These are phyloP conservation scores for Dastarcus helophoroides DNA, from an alignment of 2,888 invertebrate genomes.

Conservation along the genomic window DNA sequence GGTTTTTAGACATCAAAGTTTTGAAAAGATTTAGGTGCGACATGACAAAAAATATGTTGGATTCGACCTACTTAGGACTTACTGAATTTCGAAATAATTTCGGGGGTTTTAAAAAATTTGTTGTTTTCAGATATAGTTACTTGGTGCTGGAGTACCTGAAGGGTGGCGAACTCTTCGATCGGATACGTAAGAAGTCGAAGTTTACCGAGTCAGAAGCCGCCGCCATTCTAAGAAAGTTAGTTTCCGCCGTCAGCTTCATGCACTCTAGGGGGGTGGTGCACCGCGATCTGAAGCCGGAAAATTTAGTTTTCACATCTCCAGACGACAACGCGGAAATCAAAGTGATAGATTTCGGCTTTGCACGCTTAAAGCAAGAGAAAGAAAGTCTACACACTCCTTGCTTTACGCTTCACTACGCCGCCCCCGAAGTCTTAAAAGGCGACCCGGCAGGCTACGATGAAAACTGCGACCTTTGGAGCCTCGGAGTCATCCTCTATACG, in stretches of 20 bases:
- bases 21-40: too few relatives aligned
- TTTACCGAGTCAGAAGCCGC: conserved; percentile 72
- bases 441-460: conserved; percentile 68
- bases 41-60: too few relatives aligned
- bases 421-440: conserved; percentile 77
- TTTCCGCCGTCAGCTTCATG: conserved; percentile 74
- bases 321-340: conserved; percentile 53
- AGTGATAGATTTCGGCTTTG: conserved; percentile 95
- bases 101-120: too few relatives aligned
- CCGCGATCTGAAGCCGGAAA: conserved; percentile 90
- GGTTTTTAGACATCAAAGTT: too few relatives aligned
- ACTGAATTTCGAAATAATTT: too few relatives aligned
- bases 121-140: conserved; percentile 84
- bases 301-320: conserved; percentile 54
- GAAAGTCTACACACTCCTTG: conserved; percentile 71
- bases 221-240: conserved; percentile 69
- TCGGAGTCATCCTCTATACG: conserved; percentile 75
- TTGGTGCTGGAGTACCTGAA: conserved; percentile 76
- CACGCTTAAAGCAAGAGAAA: conserved; percentile 56
- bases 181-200: conserved; percentile 51
- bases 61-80: too few relatives aligned
- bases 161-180: conserved; percentile 70
- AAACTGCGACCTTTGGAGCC: conserved; percentile 91
- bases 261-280: conserved; percentile 80
- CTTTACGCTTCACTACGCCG: conserved; percentile 89